Conservation (phyloP, 2,888 invertebrate species). For the Tetragonisca angustula region DNA sequence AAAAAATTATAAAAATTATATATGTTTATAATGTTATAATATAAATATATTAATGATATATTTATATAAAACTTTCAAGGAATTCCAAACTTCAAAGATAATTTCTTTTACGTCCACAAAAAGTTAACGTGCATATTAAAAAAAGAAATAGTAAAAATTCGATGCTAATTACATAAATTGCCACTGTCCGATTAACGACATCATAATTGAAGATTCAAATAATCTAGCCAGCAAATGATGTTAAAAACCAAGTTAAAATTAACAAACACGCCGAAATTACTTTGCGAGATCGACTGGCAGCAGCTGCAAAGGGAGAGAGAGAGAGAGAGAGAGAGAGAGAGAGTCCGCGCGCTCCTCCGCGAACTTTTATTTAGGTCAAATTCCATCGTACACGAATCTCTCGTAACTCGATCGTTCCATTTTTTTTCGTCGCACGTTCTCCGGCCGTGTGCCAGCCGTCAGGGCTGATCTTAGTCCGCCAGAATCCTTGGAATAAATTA, state of each 20-base stretch:
- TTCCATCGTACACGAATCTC: conserved; percentile 38
- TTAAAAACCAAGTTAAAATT: not conserved
- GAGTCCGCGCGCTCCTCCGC: not conserved
- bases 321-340: not conserved
- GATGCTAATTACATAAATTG: not conserved
- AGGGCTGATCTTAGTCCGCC: not conserved
- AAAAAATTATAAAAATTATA: too few relatives aligned
- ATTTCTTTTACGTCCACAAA: too few relatives aligned
- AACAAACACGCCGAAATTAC: not conserved
- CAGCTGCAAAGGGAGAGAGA: not conserved
- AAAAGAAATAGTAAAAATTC: too few relatives aligned
- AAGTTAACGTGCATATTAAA: too few relatives aligned
- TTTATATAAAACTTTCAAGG: too few relatives aligned
- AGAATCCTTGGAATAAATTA: conserved; percentile 24
- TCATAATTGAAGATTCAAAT: not conserved
- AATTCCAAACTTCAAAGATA: too few relatives aligned
- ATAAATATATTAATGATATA: too few relatives aligned
- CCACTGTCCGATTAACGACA: not conserved
- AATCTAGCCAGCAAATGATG: too few relatives aligned
- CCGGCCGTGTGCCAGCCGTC: not conserved
- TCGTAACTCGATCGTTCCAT: conserved; percentile 40
- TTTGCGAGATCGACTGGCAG: not conserved
- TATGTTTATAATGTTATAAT: too few relatives aligned
- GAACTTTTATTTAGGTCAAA: conserved; percentile 49
- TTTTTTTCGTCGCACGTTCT: conserved; percentile 24